Percentiles rank a stretch among this genome's conserved stretches.
These are phyloP conservation scores for Paedocypris micromegethes DNA, from an alignment of 2,797 vertebrate genomes.

Conservation along the genomic window DNA sequence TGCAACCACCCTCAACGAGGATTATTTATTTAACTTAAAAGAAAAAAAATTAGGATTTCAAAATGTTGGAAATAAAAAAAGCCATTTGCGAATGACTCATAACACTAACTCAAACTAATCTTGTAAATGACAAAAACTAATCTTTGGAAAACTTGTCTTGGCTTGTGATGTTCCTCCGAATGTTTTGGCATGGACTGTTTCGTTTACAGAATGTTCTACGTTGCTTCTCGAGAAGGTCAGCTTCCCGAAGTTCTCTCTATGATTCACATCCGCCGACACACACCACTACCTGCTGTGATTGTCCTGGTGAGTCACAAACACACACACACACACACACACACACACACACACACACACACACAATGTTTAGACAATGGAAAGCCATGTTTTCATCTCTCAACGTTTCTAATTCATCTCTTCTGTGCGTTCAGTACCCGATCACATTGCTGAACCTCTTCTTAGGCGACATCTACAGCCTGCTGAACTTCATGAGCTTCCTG, in stretches of 20 bases:
- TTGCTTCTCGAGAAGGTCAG: slow-evolving; percentile 94
- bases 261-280: slow-evolving; percentile 91
- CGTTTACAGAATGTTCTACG: slow-evolving; percentile 83
- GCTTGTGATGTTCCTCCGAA: not conserved
- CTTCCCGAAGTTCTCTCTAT: slow-evolving; percentile 94
- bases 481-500: slow-evolving; percentile 97
- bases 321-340: slow-evolving; percentile 15
- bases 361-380: not conserved
- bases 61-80: too few relatives aligned
- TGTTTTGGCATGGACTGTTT: slow-evolving; percentile 8
- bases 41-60: too few relatives aligned
- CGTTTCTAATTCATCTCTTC: not conserved
- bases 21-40: too few relatives aligned
- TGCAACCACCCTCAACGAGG: slow-evolving; percentile 28
- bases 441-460: slow-evolving; percentile 88
- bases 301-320: slow-evolving; percentile 77
- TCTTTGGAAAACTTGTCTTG: not conserved
- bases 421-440: slow-evolving; percentile 77
- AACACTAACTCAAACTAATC: too few relatives aligned
- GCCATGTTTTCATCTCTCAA: not conserved
- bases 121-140: too few relatives aligned
- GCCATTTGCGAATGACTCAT: too few relatives aligned
- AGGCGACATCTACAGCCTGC: slow-evolving; percentile 88
- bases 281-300: slow-evolving; percentile 89
- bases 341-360: slow-evolving; percentile 5